A percentile compares a stretch with the other conserved stretches of the same genome.
These are phyloP conservation scores for Branchinecta sandiegonensis DNA, from an alignment of 2,888 invertebrate species.

Conservation along the genomic window DNA sequence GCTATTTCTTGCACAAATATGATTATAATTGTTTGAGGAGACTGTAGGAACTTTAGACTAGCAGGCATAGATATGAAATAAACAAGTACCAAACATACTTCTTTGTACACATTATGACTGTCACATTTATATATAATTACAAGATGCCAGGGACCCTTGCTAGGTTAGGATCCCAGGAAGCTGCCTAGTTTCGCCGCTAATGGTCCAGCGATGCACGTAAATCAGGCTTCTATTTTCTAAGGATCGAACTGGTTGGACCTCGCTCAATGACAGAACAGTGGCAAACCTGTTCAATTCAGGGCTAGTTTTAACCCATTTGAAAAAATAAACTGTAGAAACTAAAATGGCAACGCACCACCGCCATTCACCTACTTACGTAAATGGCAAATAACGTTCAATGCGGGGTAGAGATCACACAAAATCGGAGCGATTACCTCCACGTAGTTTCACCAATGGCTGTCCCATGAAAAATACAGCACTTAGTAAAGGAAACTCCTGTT, in stretches of 20 bases:
- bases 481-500: background rate
- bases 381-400: constrained; percentile 15
- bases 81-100: no score
- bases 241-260: background rate
- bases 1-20: no score
- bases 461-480: background rate
- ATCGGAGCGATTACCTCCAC: background rate
- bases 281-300: no score
- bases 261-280: background rate
- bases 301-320: background rate
- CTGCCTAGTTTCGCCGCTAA: constrained; percentile 5
- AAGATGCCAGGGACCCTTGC: background rate
- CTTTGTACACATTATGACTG: no score
- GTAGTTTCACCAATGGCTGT: constrained; percentile 2
- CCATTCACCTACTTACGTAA: constrained; percentile 24
- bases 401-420: constrained; percentile 16
- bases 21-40: no score
- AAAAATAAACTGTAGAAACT: constrained; percentile 11
- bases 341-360: constrained; percentile 25
- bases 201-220: constrained; percentile 6
- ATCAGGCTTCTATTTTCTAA: constrained; percentile 5
- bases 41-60: no score
- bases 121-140: no score
- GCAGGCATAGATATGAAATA: no score
- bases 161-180: constrained; percentile 11